Evolutionary conservation across 2,113 vertebrate species (phyloP), one percentile per base, ranked within the genome.

Genomic region (Phylloscopus trochilus): DNA sequence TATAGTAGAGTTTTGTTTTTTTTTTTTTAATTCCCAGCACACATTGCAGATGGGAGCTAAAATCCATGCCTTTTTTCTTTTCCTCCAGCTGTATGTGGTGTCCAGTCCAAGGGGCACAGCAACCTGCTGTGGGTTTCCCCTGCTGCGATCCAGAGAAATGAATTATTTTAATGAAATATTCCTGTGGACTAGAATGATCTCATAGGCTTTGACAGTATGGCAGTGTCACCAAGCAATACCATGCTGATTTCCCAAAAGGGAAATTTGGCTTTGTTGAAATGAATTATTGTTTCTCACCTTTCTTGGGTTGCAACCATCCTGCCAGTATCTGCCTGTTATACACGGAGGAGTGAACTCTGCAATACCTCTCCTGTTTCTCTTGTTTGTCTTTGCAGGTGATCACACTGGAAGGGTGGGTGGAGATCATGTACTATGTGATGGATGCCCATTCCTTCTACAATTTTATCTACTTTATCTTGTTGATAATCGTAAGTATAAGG

Each of bases 351-450:
- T 62, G 75, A 90, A 23, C 41, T 72, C 70, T 62, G 72, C 46
- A 81, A 74, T 27, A 52, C 26, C 44, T 37, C 28, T 80, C 44
- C 26, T 55, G 8, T 87, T 89, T 88, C 58, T 91, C 19, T 81
- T 82, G 52, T 83, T 92, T 92, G 27, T 70, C 35, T 95, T 92
- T 95, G 22, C 69, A 99, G 99, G 99, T 99, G 89, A 99, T 99
- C 90, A 99, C 99, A 11, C 98, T 99, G 98, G 99, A 99, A 95
- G 99, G 99, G 90, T 99, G 99, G 99, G 99, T 99, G 97, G 99
- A 99, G 97, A 99, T 99, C 97, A 99, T 99, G 99, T 99, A 99
- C 97, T 99, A 99, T 1, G 99, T 99, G 94, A 99, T 99, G 99
- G 99, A 99, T 12, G 99, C 99, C 3, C 99, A 99, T 95, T 99